These are phyloP conservation scores for Empis stercorea DNA, from an alignment of 2,888 invertebrate species.

Conservation along the genomic window DNA sequence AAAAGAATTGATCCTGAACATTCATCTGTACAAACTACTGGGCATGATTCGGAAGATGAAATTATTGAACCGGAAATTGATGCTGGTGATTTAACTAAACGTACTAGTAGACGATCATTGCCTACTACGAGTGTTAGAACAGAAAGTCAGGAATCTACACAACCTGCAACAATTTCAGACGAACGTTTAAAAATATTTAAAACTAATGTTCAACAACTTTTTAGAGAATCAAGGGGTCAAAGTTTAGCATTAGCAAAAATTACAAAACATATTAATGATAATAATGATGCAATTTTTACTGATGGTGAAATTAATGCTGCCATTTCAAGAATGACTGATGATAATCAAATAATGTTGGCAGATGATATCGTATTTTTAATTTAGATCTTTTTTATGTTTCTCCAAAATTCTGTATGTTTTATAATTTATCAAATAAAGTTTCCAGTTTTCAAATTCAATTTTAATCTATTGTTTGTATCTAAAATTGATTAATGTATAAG, in stretches of 20 bases:
- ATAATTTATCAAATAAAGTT: too few relatives aligned
- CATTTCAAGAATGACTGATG: slow-evolving; percentile 69
- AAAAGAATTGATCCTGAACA: slow-evolving; percentile 19
- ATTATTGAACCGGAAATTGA: slow-evolving; percentile 27
- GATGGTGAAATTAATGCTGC: slow-evolving; percentile 64
- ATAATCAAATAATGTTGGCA: slow-evolving; percentile 85
- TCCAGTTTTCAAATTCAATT: too few relatives aligned
- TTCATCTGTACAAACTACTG: slow-evolving; percentile 7
- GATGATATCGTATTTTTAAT: slow-evolving; percentile 75
- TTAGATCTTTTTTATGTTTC: slow-evolving; percentile 33
- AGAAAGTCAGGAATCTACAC: slow-evolving; percentile 12
- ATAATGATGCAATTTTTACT: slow-evolving; percentile 47
- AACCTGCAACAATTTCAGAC: slow-evolving; percentile 33
- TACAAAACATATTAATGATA: slow-evolving; percentile 49
- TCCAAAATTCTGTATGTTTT: too few relatives aligned
- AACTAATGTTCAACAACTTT: slow-evolving; percentile 57
- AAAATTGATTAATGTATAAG: too few relatives aligned
- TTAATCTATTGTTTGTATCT: too few relatives aligned
- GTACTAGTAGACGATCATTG: slow-evolving; percentile 27
- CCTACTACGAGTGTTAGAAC: slow-evolving; percentile 8
- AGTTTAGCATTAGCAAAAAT: slow-evolving; percentile 56
- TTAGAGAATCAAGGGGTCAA: slow-evolving; percentile 64
- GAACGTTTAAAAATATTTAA: slow-evolving; percentile 52
- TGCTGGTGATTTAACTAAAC: slow-evolving; percentile 31
- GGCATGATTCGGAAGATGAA: slow-evolving; percentile 24